Conservation (phyloP, 2,888 invertebrate genomes). For the Caenorhabditis zanzibari region DNA sequence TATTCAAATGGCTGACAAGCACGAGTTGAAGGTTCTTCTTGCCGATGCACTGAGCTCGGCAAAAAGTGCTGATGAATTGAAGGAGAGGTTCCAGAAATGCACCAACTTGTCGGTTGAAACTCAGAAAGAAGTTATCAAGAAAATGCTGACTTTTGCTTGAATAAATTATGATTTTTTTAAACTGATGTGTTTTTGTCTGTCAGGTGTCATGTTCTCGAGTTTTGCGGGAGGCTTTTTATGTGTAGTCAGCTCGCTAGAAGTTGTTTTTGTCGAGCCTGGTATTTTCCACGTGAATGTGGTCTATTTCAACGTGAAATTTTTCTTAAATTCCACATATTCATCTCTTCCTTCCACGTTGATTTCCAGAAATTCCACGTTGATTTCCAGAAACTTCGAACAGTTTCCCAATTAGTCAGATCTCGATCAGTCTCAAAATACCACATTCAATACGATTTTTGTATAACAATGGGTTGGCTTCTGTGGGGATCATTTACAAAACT, state of each 20-base stretch:
- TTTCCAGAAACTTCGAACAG: too few species aligned
- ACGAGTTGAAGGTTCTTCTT: constrained; percentile 8
- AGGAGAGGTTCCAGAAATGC: constrained; percentile 8
- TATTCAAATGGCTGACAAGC: constrained; percentile 8
- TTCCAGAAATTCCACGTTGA: too few species aligned
- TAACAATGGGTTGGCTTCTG: constrained; percentile 25
- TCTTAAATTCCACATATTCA: too few species aligned
- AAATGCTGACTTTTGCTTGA: constrained; percentile 9
- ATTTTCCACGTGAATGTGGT: too few species aligned
- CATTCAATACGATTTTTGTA: neutral
- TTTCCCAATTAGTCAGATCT: too few species aligned
- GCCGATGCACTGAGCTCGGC: neutral
- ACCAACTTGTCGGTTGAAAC: constrained; percentile 2
- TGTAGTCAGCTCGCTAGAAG: too few species aligned
- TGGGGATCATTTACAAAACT: constrained; percentile 9
- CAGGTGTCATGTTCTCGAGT: neutral
- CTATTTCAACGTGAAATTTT: too few species aligned
- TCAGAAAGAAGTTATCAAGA: constrained; percentile 17
- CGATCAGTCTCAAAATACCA: too few species aligned
- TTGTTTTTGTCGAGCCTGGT: neutral
- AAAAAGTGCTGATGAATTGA: constrained; percentile 18
- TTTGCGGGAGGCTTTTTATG: too few species aligned
- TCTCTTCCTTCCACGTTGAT: too few species aligned
- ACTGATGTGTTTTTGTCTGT: neutral
- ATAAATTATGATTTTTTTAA: constrained; percentile 2